A percentile compares a stretch with the other conserved stretches of the same genome.
Evolutionary conservation across 1,140 invertebrate genomes (phyloP).

Genomic region (Apis laboriosa): DNA sequence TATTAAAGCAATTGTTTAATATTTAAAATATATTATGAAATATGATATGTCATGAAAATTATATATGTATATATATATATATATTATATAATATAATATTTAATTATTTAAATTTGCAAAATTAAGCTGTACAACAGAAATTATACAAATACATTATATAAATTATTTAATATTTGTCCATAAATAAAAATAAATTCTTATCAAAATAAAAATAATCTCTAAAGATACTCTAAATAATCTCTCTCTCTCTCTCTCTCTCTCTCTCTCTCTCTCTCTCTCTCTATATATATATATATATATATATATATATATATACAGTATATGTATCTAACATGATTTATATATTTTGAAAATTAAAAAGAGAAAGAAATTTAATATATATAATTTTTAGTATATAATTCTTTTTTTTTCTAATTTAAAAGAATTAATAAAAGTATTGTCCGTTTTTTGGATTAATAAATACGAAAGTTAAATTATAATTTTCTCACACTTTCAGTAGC

Average conservation of each 20-base stretch:
- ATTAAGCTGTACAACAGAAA: neutral
- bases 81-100: conserved; percentile 5
- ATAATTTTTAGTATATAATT: neutral
- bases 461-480: conserved; percentile 66
- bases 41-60: neutral
- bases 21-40: neutral
- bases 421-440: conserved; percentile 52
- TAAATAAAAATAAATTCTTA: too few species aligned
- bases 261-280: too few species aligned
- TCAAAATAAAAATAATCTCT: too few species aligned
- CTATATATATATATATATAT: too few species aligned
- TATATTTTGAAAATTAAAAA: neutral
- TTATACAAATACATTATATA: neutral
- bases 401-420: conserved; percentile 36
- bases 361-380: neutral
- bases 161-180: neutral
- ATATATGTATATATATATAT: neutral
- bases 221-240: too few species aligned
- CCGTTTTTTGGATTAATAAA: conserved; percentile 58
- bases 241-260: too few species aligned
- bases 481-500: conserved; percentile 34
- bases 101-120: neutral
- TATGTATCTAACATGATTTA: neutral
- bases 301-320: too few species aligned
- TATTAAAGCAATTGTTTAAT: neutral